These are phyloP conservation scores for Lophius piscatorius DNA, from an alignment of 2,113 vertebrate genomes.

Conservation along the genomic window DNA sequence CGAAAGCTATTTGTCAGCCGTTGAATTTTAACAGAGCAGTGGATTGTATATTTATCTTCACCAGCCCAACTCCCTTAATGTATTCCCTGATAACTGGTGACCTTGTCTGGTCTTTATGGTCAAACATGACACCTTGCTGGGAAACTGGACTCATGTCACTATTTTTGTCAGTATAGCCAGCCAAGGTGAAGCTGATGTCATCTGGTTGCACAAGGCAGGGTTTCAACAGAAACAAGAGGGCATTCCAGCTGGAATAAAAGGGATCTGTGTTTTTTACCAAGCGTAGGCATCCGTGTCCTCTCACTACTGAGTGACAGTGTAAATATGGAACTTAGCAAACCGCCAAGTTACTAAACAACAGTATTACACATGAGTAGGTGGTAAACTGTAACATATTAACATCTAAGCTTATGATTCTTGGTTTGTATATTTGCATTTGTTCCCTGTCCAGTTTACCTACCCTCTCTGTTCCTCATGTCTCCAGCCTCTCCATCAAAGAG, in stretches of 20 bases:
- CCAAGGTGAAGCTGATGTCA: slow-evolving; percentile 67
- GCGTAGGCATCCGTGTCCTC: slow-evolving; percentile 25
- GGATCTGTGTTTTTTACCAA: slow-evolving; percentile 46
- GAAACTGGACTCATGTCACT: slow-evolving; percentile 46
- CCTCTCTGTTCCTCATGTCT: slow-evolving; percentile 18
- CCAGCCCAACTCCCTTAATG: slow-evolving; percentile 18
- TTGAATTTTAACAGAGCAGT: slow-evolving; percentile 18
- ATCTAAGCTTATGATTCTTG: slow-evolving; percentile 1
- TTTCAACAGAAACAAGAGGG: slow-evolving; percentile 40
- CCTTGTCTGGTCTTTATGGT: slow-evolving; percentile 50
- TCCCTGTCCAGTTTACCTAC: slow-evolving; percentile 13
- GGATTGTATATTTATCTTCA: slow-evolving; percentile 43
- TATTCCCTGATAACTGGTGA: slow-evolving; percentile 44
- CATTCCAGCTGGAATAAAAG: slow-evolving; percentile 50
- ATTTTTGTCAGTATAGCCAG: slow-evolving; percentile 34
- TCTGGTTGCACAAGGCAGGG: slow-evolving; percentile 47
- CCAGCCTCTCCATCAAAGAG: slow-evolving; percentile 82
- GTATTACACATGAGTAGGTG: slow-evolving; percentile 8
- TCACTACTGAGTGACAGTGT: slow-evolving; percentile 20
- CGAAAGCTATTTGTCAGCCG: slow-evolving; percentile 39
- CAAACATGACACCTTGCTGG: slow-evolving; percentile 52
- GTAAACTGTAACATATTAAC: slow-evolving; percentile 37
- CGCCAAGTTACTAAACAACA: slow-evolving; percentile 27
- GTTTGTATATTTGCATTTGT: neutral
- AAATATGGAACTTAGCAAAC: slow-evolving; percentile 39